phyloP scores from a whole-genome alignment of 92 coral and sea anemone genomes.

The Hydrozoanthus gracilis region DNA sequence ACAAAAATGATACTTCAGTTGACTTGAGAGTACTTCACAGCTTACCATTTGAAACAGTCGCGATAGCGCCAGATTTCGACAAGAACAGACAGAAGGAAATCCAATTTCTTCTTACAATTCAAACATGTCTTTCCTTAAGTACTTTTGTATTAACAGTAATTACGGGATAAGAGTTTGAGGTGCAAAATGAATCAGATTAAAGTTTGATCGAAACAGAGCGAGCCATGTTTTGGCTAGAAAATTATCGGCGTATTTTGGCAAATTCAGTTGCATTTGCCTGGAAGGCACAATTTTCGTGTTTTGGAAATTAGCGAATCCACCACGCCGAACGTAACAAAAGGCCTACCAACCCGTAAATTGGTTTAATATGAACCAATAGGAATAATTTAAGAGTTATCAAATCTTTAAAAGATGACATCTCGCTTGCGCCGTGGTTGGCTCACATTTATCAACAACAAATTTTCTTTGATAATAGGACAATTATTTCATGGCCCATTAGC shows the following conservation, averaged over 20 bases:
- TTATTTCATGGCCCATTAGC: slow-evolving; percentile 99
- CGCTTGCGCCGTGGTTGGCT: slow-evolving; percentile 94
- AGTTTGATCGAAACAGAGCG: slow-evolving; percentile 32
- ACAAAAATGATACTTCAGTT: background rate
- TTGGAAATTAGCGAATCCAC: slow-evolving; percentile 86
- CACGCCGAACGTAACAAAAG: slow-evolving; percentile 95
- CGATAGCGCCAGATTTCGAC: slow-evolving; percentile 11
- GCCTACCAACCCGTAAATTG: slow-evolving; percentile 97
- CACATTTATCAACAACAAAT: slow-evolving; percentile 99
- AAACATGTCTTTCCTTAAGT: slow-evolving; percentile 64
- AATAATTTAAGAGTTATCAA: slow-evolving; percentile 96
- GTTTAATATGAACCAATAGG: slow-evolving; percentile 96
- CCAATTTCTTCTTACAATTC: slow-evolving; percentile 40
- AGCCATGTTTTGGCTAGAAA: slow-evolving; percentile 47
- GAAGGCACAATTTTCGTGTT: slow-evolving; percentile 75
- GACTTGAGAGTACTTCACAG: background rate
- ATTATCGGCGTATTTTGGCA: slow-evolving; percentile 65
- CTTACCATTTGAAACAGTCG: background rate
- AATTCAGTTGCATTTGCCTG: slow-evolving; percentile 59
- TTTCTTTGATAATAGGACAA: slow-evolving; percentile 99
- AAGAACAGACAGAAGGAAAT: slow-evolving; percentile 42
- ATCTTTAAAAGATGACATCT: slow-evolving; percentile 96
- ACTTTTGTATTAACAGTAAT: slow-evolving; percentile 78
- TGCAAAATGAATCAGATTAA: slow-evolving; percentile 51
- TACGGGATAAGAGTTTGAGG: slow-evolving; percentile 76